Conservation (phyloP, 2,888 invertebrate genomes). For the Leptopilina drosophilae region DNA sequence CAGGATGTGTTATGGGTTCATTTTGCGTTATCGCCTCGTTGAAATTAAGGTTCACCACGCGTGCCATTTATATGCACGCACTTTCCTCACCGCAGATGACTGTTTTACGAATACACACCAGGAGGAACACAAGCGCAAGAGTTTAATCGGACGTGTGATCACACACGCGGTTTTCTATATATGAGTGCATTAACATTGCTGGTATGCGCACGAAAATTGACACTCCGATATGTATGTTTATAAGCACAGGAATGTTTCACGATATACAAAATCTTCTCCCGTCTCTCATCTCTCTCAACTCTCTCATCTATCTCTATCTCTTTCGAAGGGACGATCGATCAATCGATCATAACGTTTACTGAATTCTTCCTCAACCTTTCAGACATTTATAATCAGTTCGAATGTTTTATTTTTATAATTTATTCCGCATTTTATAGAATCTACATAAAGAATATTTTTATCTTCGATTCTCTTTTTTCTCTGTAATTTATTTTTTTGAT, state of each 20-base stretch:
- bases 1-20: conserved; percentile 67
- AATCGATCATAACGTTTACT: conserved; percentile 2
- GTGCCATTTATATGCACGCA: conserved; percentile 60
- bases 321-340: conserved; percentile 20
- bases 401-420: conserved; percentile 1
- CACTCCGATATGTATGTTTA: conserved; percentile 46
- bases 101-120: conserved; percentile 11
- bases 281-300: no score
- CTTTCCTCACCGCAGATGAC: conserved; percentile 43
- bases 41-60: conserved; percentile 66
- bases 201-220: conserved; percentile 50
- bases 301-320: background rate
- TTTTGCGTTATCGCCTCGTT: conserved; percentile 66
- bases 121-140: background rate
- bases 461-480: background rate
- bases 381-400: background rate
- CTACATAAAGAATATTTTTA: background rate
- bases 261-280: conserved; percentile 10
- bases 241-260: conserved; percentile 40
- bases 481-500: background rate
- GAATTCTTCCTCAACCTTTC: conserved; percentile 15
- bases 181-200: conserved; percentile 34
- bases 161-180: background rate
- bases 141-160: conserved; percentile 28
- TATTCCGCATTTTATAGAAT: background rate